These are phyloP conservation scores for Cottus gobio DNA, from an alignment of 2,113 vertebrate genomes.

Conservation along the genomic window DNA sequence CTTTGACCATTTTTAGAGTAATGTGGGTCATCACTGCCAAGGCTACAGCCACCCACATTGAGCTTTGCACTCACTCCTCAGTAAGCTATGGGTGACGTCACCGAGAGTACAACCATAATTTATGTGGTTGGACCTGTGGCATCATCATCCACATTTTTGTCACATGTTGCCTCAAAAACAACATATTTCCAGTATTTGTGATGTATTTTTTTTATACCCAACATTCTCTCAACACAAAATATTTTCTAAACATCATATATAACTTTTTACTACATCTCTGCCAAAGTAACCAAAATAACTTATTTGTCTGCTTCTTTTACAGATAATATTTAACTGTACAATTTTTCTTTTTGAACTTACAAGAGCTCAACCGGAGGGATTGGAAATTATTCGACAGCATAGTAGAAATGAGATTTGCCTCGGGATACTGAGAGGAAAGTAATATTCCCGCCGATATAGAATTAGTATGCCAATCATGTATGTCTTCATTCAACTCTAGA, in stretches of 20 bases:
- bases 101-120: too few relatives aligned
- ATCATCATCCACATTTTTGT: too few relatives aligned
- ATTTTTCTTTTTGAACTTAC: background rate
- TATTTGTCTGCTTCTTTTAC: background rate
- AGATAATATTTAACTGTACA: background rate
- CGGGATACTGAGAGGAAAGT: background rate
- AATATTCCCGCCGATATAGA: background rate
- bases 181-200: too few relatives aligned
- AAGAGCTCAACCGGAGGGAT: background rate
- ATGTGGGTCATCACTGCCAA: too few relatives aligned
- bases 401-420: background rate
- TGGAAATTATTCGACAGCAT: background rate
- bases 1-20: too few relatives aligned
- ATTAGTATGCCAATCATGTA: slow-evolving; percentile 5
- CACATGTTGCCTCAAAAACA: too few relatives aligned
- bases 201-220: too few relatives aligned
- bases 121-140: too few relatives aligned
- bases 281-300: background rate
- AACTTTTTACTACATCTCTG: background rate
- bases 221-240: background rate
- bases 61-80: too few relatives aligned
- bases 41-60: too few relatives aligned
- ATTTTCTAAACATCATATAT: background rate
- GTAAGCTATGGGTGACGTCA: too few relatives aligned
- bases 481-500: background rate